These are phyloP conservation scores for Sicus ferrugineus DNA, from an alignment of 2,888 invertebrate genomes.

Conservation along the genomic window DNA sequence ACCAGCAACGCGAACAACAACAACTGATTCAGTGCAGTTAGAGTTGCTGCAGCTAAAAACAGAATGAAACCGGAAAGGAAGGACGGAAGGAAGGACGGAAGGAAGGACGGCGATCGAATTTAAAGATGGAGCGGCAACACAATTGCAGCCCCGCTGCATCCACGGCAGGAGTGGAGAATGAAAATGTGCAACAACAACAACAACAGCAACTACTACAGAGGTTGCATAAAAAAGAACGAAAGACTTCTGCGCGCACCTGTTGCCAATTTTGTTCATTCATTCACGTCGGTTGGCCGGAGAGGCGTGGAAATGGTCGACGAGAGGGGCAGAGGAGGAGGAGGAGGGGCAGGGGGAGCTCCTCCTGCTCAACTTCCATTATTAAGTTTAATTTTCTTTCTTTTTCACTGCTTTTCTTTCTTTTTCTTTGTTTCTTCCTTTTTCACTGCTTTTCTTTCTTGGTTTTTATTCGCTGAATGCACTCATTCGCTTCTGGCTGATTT, in stretches of 20 bases:
- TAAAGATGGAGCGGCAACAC: slow-evolving; percentile 36
- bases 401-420: background rate
- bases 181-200: slow-evolving; percentile 27
- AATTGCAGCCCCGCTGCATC: slow-evolving; percentile 20
- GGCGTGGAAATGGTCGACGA: too few species aligned
- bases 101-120: slow-evolving; percentile 26
- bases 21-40: background rate
- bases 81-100: slow-evolving; percentile 38
- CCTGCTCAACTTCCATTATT: background rate
- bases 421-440: background rate
- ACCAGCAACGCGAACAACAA: background rate
- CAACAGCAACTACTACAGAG: slow-evolving; percentile 12
- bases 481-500: too few species aligned
- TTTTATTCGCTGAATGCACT: too few species aligned
- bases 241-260: slow-evolving; percentile 39
- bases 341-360: too few species aligned
- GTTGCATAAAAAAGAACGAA: slow-evolving; percentile 11
- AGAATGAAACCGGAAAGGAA: slow-evolving; percentile 11
- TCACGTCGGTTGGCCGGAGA: slow-evolving; percentile 21
- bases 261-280: slow-evolving; percentile 40
- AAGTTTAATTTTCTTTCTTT: background rate
- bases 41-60: background rate
- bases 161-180: slow-evolving; percentile 24
- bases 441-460: background rate
- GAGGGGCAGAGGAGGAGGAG: too few species aligned